Base-by-base conservation (phyloP, 2,797 vertebrate genomes). In the Peromyscus melanophrys region DNA sequence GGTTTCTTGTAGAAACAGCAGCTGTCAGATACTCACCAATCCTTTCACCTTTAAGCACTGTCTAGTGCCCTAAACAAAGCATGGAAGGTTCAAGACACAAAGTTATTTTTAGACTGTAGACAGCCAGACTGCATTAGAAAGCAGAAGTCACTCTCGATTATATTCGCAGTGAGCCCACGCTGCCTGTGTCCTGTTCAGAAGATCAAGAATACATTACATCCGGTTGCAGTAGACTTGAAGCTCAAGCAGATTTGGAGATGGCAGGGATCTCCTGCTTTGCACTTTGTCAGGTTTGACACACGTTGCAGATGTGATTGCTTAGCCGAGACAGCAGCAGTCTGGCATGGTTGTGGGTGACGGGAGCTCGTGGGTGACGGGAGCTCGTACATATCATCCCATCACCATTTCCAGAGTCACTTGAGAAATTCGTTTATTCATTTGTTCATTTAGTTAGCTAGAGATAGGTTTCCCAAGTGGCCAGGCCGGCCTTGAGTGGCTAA, bases 1-100 rank as follows among this genome's bases (percentile, higher is more conserved):
- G 76, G 76, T 78, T 97, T 82, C 86, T 97, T 86, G 61, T 87
- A 92, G 95, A 96, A 93, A 89, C 46, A 95, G 49, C 31, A 63
- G 61, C 95, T 82, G 16, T 77, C 89, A 59, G 34, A 94, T 92
- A 49, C 43, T 71, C 23, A 76, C 71, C 91, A 13, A 82, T 75
- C 40, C n/a, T 95, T 85, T 52, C 67, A 63, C 34, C 43, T 55
- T 87, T 90, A 49, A 57, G 40, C 27, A 69, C 43, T 77, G 94
- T 76, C 71, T 92, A 55, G 59, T 69, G 31, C 77, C 27, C 59
- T 63, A 27, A 61, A 69, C 71, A 46, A 34, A 78, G 59, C 49
- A 4, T 34, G 43, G 0, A 92, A n/a, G 71, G 83, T 81, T 59
- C 67, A 49, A 11, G 29, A 73, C 14, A 17, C 52, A 55, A 85